phyloP scores from a whole-genome alignment of 2,113 vertebrate genomes.

The Shinisaurus crocodilurus region DNA sequence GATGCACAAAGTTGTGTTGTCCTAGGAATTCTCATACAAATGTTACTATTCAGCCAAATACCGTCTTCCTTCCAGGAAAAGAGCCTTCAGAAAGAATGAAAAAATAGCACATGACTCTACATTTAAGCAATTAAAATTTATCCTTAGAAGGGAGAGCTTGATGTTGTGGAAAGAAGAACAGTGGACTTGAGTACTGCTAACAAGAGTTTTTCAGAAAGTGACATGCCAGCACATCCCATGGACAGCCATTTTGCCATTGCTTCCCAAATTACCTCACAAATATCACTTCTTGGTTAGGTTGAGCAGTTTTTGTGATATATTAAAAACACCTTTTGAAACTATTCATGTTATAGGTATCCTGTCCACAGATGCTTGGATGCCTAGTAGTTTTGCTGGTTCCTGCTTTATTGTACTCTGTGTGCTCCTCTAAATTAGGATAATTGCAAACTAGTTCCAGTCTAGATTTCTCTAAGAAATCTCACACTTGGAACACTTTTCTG shows the following conservation, averaged over 20 bases:
- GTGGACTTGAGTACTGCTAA: not conserved
- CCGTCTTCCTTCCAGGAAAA: not conserved
- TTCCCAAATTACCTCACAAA: not conserved
- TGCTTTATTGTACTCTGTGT: not conserved
- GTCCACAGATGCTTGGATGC: not conserved
- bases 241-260: not conserved
- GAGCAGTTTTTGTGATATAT: not conserved
- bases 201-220: not conserved
- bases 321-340: not conserved
- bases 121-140: not conserved
- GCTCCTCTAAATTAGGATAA: not conserved
- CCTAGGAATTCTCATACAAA: not conserved
- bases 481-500: not conserved
- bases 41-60: not conserved
- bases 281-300: no score
- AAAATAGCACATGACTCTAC: not conserved
- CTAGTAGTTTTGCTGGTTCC: no score
- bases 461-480: not conserved
- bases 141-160: not conserved
- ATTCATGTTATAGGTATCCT: not conserved
- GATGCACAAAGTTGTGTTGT: conserved; percentile 5
- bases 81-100: not conserved
- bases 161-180: not conserved
- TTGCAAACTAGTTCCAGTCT: not conserved
- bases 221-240: not conserved